Conservation (phyloP, 2,888 invertebrate species). For the Erebia epiphron region DNA sequence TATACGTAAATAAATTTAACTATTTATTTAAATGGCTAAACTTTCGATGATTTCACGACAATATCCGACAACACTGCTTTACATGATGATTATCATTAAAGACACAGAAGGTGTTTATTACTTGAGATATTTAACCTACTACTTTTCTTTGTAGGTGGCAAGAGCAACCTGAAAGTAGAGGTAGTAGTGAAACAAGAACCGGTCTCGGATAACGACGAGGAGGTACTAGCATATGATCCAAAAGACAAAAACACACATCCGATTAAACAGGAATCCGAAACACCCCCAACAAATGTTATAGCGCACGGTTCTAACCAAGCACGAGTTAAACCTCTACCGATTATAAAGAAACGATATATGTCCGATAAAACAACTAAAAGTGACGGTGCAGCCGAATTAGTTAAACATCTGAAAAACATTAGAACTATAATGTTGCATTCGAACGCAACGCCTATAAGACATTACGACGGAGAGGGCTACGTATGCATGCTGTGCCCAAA, state of each 20-base stretch:
- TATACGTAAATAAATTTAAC: no score
- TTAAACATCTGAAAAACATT: conserved; percentile 22
- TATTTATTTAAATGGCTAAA: neutral
- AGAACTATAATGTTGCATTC: conserved; percentile 19
- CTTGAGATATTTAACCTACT: conserved; percentile 23
- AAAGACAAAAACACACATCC: no score
- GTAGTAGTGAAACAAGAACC: conserved; percentile 24
- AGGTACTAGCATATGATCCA: neutral
- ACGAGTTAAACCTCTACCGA: conserved; percentile 7
- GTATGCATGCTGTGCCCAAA: conserved; percentile 21
- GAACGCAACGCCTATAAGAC: conserved; percentile 14
- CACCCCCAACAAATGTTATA: neutral
- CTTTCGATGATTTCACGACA: neutral
- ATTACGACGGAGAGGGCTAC: conserved; percentile 18
- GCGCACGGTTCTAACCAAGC: conserved; percentile 6
- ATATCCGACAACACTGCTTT: neutral
- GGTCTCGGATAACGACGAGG: conserved; percentile 7
- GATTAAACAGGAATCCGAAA: neutral
- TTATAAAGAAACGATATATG: conserved; percentile 19
- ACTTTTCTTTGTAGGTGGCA: conserved; percentile 25
- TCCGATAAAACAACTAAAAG: conserved; percentile 19
- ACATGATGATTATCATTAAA: conserved; percentile 1
- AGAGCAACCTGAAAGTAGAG: conserved; percentile 20
- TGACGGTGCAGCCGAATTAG: conserved; percentile 15
- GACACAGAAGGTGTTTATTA: conserved; percentile 9